Evolutionary conservation across 2,888 invertebrate genomes (phyloP), one percentile per base, ranked within the genome.

Genomic region (Uloborus plumipes): DNA sequence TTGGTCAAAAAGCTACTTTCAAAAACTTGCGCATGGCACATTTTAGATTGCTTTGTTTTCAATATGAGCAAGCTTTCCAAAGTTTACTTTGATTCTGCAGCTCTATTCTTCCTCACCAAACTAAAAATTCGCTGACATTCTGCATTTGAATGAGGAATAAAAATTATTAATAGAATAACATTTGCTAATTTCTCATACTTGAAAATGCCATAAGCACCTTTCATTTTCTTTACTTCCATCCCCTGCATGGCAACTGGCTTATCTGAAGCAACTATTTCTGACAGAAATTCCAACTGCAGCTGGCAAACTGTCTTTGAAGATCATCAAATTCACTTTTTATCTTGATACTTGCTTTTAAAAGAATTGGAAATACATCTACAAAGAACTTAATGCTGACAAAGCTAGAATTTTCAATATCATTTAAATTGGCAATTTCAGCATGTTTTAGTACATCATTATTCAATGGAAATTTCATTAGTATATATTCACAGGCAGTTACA

Each of bases 61-160:
- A 26, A 26, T 26, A 26, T 26, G 26, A 26, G 26, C 59, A 59
- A 59, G 22, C 59, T 59, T 20, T 20, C 59, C 22, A 2, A 59
- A 59, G 7, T 59, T 59, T 14, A 0, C 14, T 20, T 14, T 3
- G 59, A 20, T 14, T 0, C 7, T 11, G 20, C 14, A n/a, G 18
- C n/a, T 20, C 22, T 59, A 4, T 6, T 18, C 20, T 59, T 59
- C 13, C 59, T n/a, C n/a, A 59, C 59, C 9, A 59, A 20, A 20
- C n/a, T 59, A 20, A 59, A 59, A 53, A 53, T 53, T n/a, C 53
- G 2, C n/a, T 53, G 3, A 53, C 53, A 53, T 53, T 53, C 16
- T 53, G 53, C 53, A 53, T 53, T 53, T 53, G 53, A 53, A 53
- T 53, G 53, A 53, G 16, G 16, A 53, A 53, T n/a, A 16, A n/a